Evolutionary conservation across 1,140 invertebrate species (phyloP).

Genomic region (Solenopsis invicta): DNA sequence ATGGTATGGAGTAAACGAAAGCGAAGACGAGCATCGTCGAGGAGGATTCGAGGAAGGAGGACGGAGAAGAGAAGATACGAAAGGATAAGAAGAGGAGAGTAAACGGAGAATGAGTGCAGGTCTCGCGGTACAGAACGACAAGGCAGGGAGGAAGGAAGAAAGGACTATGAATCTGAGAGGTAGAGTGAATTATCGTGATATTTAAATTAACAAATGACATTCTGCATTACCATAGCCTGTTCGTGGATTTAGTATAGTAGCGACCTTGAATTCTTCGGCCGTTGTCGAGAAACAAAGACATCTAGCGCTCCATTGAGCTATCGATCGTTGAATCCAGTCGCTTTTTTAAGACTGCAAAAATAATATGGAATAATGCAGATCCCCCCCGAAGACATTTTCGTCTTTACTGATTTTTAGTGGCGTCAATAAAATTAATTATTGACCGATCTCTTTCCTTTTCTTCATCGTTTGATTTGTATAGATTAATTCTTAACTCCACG

Average conservation of each 20-base stretch:
- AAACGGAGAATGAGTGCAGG: slow-evolving; percentile 70
- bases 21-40: not conserved
- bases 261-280: slow-evolving; percentile 74
- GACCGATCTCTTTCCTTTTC: not conserved
- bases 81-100: slow-evolving; percentile 49
- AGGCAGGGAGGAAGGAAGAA: slow-evolving; percentile 24
- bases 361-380: not conserved
- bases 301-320: slow-evolving; percentile 56
- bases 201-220: slow-evolving; percentile 85
- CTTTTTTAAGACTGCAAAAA: not conserved
- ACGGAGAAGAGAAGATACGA: not conserved
- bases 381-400: not conserved
- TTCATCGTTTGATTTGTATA: not conserved
- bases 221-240: slow-evolving; percentile 82
- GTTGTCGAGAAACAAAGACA: slow-evolving; percentile 76
- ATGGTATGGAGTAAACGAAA: slow-evolving; percentile 28
- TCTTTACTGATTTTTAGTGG: not conserved
- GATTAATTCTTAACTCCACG: not conserved
- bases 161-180: slow-evolving; percentile 66
- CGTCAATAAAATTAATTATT: not conserved
- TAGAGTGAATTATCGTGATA: slow-evolving; percentile 84
- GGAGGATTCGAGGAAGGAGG: slow-evolving; percentile 20
- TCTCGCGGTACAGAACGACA: slow-evolving; percentile 49
- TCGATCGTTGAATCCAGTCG: not conserved
- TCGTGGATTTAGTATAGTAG: slow-evolving; percentile 71